phyloP scores from a whole-genome alignment of 2,888 invertebrate species.

The Caenorhabditis imperialis region DNA sequence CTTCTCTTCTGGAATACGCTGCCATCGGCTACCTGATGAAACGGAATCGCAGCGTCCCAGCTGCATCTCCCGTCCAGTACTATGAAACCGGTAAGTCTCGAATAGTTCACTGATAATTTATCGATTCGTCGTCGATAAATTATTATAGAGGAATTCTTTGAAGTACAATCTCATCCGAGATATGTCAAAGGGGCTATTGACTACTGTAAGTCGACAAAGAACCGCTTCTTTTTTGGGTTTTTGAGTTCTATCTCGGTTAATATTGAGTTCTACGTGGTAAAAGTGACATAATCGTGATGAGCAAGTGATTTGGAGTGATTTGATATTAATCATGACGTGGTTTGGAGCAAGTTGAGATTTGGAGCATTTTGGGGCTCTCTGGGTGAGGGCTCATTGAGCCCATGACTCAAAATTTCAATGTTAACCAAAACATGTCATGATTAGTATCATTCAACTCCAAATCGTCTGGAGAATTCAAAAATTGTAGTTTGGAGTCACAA shows the following conservation, averaged over 20 bases:
- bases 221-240: slow-evolving; percentile 18
- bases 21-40: slow-evolving; percentile 77
- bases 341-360: no score
- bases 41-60: slow-evolving; percentile 59
- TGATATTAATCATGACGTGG: no score
- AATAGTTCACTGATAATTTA: background rate
- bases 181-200: slow-evolving; percentile 42
- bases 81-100: slow-evolving; percentile 60
- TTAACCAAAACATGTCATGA: no score
- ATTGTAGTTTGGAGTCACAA: no score
- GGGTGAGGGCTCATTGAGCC: background rate
- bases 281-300: no score
- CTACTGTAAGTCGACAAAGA: slow-evolving; percentile 34
- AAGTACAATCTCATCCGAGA: slow-evolving; percentile 44
- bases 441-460: no score
- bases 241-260: background rate
- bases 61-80: slow-evolving; percentile 63
- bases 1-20: slow-evolving; percentile 76
- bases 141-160: slow-evolving; percentile 47
- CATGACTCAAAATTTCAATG: no score
- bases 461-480: no score
- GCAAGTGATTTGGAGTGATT: no score
- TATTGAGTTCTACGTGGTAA: no score
- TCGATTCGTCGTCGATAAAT: background rate
- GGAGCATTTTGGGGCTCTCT: background rate